These are phyloP conservation scores for Harpagifer antarcticus DNA, from an alignment of 2,797 vertebrate species.

Conservation along the genomic window DNA sequence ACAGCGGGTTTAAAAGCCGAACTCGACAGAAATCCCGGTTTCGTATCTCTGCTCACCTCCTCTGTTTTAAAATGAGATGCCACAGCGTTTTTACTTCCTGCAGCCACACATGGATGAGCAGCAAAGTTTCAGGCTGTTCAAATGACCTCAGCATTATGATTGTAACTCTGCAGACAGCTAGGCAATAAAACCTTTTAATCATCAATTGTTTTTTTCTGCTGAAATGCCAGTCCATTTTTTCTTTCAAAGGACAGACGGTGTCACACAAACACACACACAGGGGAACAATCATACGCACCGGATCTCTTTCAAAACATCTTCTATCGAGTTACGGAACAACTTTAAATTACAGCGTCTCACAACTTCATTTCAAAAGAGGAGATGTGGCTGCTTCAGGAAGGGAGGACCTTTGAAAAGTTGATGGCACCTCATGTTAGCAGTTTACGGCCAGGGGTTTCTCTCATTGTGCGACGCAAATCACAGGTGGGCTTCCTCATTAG, in stretches of 20 bases:
- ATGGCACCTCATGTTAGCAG: constrained; percentile 77
- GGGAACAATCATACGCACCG: constrained; percentile 30
- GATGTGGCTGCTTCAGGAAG: constrained; percentile 65
- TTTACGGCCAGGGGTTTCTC: constrained; percentile 75
- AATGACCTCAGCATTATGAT: constrained; percentile 78
- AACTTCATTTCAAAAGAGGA: constrained; percentile 77
- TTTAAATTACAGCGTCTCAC: constrained; percentile 77
- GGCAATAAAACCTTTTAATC: constrained; percentile 81
- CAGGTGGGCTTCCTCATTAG: constrained; percentile 86
- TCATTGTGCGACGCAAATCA: constrained; percentile 81
- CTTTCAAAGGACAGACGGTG: constrained; percentile 66
- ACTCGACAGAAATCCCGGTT: constrained; percentile 66
- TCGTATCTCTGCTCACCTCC: constrained; percentile 60
- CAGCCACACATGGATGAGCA: constrained; percentile 53
- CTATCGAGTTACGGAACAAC: constrained; percentile 65
- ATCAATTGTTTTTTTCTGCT: constrained; percentile 79
- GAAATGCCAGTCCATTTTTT: constrained; percentile 71
- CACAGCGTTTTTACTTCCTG: constrained; percentile 73
- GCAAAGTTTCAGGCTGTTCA: constrained; percentile 72
- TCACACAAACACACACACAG: constrained; percentile 48
- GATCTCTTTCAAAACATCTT: constrained; percentile 67
- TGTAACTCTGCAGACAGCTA: constrained; percentile 70
- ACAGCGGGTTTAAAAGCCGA: constrained; percentile 72
- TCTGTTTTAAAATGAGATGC: constrained; percentile 69
- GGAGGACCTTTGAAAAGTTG: constrained; percentile 81